Evolutionary conservation across 2,113 vertebrate genomes (phyloP).

Genomic region (Herpailurus yagouaroundi): DNA sequence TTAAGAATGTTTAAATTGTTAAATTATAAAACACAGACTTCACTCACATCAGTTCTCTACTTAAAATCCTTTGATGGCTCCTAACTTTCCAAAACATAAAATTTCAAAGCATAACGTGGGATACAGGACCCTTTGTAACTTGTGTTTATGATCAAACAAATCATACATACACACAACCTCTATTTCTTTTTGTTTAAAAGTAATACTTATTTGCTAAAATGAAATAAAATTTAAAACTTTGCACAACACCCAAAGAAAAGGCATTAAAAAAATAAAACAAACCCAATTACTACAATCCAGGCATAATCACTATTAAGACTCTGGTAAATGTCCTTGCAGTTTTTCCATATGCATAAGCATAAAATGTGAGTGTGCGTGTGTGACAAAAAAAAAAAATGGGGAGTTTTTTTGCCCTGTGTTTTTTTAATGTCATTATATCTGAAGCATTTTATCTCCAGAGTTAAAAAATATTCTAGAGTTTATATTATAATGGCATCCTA

Average conservation of each 20-base stretch:
- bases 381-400: background rate
- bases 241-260: background rate
- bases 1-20: background rate
- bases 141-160: background rate
- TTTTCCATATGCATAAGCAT: background rate
- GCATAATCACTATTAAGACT: background rate
- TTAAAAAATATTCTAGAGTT: constrained; percentile 19
- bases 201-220: constrained; percentile 28
- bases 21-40: background rate
- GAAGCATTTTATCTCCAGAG: background rate
- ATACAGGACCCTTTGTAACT: background rate
- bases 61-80: background rate
- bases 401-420: background rate
- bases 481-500: background rate
- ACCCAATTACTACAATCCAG: background rate
- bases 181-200: background rate
- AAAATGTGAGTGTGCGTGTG: background rate
- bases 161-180: background rate
- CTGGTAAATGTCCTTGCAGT: background rate
- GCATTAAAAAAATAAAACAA: background rate
- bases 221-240: constrained; percentile 37
- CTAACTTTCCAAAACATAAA: constrained; percentile 21
- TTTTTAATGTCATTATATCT: background rate
- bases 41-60: constrained; percentile 10
- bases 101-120: background rate